Base-by-base conservation (phyloP, 30 jellyfish, hydroid and myxozoan species). In the Hydractinia symbiolongicarpus region DNA sequence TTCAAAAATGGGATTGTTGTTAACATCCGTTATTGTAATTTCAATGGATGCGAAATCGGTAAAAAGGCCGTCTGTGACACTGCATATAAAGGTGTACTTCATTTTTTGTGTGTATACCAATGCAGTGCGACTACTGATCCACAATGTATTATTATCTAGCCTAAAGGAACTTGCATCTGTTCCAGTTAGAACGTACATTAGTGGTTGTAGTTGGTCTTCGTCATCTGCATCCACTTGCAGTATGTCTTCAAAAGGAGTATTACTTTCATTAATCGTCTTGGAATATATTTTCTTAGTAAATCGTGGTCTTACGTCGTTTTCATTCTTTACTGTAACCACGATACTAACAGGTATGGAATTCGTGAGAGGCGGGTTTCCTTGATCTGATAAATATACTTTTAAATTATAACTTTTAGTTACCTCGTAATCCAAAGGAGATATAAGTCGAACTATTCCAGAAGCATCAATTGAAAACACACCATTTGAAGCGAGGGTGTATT, bases 291-390 rank as follows among this genome's bases (percentile, higher is more conserved):
- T 71, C 0, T 1, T 8, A n/a, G 17, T 9, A 66, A 83, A 83
- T 16, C 17, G 66, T 4, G 90, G 90, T 52, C 49, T 4, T 2
- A 7, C 53, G 50, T 83, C 90, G 58, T 83, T 83, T n/a, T 9
- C 81, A 83, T 83, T 67, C 40, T 51, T 40, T 9, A 83, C 67
- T 5, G 73, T 50, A 51, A 83, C 52, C 44, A 10, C 8, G 15
- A 73, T 68, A 55, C 67, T 54, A 40, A 76, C 88, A 5, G 66
- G 49, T 11, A 88, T 55, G 9, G 79, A 4, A 5, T 79, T 79
- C 5, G 66, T 6, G 9, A 13, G 9, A 5, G 54, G 9, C 54
- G 80, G 58, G 50, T 8, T 8, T 6, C 80, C 80, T 5, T 9
- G 15, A 71, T 71, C 80, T 71, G 80, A 71, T 20, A 71, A 20